Evolutionary conservation across 2,888 invertebrate species (phyloP).

Genomic region (Luperina nickerlii): DNA sequence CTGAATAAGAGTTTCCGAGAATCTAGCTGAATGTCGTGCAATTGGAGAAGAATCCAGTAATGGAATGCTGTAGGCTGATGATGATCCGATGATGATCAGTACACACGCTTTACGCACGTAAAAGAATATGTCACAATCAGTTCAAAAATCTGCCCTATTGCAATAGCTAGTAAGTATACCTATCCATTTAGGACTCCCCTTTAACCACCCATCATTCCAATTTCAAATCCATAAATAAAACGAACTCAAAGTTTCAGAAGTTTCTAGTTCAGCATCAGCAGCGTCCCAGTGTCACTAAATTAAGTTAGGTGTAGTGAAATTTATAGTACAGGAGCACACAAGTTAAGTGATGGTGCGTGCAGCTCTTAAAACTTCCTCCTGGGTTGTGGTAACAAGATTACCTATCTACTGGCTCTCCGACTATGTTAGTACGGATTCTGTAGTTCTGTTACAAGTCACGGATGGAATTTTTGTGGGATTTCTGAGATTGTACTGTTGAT

Average conservation of each 20-base stretch:
- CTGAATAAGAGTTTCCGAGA: too few relatives aligned
- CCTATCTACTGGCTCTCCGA: constrained; percentile 34
- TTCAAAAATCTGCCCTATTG: not conserved
- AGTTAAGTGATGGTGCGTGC: constrained; percentile 68
- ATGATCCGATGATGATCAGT: too few relatives aligned
- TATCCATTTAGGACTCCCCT: not conserved
- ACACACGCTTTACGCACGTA: not conserved
- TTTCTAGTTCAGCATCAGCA: constrained; percentile 37
- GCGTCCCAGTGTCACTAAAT: constrained; percentile 62
- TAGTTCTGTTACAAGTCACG: constrained; percentile 2
- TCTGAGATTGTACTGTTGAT: not conserved
- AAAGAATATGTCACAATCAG: not conserved
- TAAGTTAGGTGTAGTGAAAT: constrained; percentile 73
- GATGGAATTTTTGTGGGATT: constrained; percentile 4
- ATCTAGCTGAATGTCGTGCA: too few relatives aligned
- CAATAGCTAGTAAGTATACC: not conserved
- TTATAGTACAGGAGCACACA: constrained; percentile 70
- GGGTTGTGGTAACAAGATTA: constrained; percentile 37
- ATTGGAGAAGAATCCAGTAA: too few relatives aligned
- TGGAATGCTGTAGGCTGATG: too few relatives aligned
- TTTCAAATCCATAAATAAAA: constrained; percentile 45
- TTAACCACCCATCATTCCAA: not conserved
- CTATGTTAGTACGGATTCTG: constrained; percentile 31
- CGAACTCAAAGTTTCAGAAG: constrained; percentile 36
- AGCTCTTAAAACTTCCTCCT: constrained; percentile 55